Base-by-base conservation (phyloP, 2,888 invertebrate species). In the Melinaea menophilus region DNA sequence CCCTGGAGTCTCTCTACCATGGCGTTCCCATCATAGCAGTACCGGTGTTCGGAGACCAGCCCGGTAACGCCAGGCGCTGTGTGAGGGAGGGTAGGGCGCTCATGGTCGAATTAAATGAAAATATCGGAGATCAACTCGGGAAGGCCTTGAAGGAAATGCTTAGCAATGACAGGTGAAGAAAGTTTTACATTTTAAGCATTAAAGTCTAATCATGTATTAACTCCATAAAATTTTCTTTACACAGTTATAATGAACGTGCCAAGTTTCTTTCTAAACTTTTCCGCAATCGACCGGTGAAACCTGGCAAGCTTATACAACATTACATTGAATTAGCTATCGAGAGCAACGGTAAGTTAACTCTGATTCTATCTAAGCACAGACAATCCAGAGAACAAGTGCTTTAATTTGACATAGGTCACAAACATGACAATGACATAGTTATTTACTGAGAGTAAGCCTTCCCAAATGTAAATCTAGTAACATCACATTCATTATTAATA, bases 1-100 rank as follows among this genome's bases (percentile, higher is more conserved):
- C 73, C 0, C 51, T 79, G 11, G 81, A 81, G 47, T 71, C 80
- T 0, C 56, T 79, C 0, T 69, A 74, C 1, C 72, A 67, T n/a
- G 86, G 85, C 0, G 80, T 87, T 0, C 86, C 86, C 0, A 60
- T 85, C 0, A 71, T 87, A 11, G 79, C 80, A 0, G 63, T 85
- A 0, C 86, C 86, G 0, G 76, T 86, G n/a, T 86, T 81, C 37
- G 86, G 80, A 2, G 87, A 87, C 68, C 87, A 87, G 71, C 81
- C 77, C 0, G 64, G 67, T 7, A 86, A 86, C 66, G 84, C 86
- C 0, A 72, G 71, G 9, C 72, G 78, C 0, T 78, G 79, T 0
- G 75, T 67, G 11, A 54, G 64, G 0, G 68, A 71, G 0, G 86
- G 85, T 0, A 80, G 78, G 56, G 85, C 80, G 0, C 64, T 76